Conservation (phyloP, 1,140 invertebrate species). For the Nilaparvata lugens region DNA sequence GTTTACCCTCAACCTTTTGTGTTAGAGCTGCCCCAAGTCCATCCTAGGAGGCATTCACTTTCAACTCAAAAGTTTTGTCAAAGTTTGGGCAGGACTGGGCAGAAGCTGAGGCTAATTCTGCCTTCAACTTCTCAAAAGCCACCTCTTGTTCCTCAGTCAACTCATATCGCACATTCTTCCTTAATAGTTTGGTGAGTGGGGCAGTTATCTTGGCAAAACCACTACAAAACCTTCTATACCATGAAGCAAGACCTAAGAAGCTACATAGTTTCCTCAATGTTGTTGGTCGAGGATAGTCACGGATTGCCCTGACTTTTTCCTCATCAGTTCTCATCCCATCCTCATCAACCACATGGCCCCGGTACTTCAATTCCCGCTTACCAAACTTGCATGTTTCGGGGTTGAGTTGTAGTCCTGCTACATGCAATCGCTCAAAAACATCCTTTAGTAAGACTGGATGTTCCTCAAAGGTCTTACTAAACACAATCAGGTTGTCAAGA, state of each 20-base stretch:
- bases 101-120: slow-evolving; percentile 18
- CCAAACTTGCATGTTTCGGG: slow-evolving; percentile 32
- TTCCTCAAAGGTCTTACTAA: slow-evolving; percentile 20
- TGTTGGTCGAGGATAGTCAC: slow-evolving; percentile 26
- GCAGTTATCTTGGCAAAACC: slow-evolving; percentile 28
- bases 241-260: slow-evolving; percentile 28
- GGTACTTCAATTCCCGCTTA: slow-evolving; percentile 28
- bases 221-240: slow-evolving; percentile 33
- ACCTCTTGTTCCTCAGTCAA: slow-evolving; percentile 10
- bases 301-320: slow-evolving; percentile 28
- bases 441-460: slow-evolving; percentile 23
- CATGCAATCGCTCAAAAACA: slow-evolving; percentile 23
- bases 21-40: slow-evolving; percentile 29
- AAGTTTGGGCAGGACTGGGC: slow-evolving; percentile 25
- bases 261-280: slow-evolving; percentile 19
- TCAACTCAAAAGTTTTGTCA: slow-evolving; percentile 24
- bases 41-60: slow-evolving; percentile 27
- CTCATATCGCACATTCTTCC: slow-evolving; percentile 23
- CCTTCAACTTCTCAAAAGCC: slow-evolving; percentile 25
- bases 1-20: slow-evolving; percentile 21
- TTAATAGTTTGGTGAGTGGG: slow-evolving; percentile 29
- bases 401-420: slow-evolving; percentile 28
- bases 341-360: slow-evolving; percentile 30
- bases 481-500: slow-evolving; percentile 30
- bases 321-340: slow-evolving; percentile 33